Percentiles rank a stretch among this genome's conserved stretches.
Evolutionary conservation across 53 echinoderm and acorn worm species (phyloP).

Genomic region (Luidia sarsii): DNA sequence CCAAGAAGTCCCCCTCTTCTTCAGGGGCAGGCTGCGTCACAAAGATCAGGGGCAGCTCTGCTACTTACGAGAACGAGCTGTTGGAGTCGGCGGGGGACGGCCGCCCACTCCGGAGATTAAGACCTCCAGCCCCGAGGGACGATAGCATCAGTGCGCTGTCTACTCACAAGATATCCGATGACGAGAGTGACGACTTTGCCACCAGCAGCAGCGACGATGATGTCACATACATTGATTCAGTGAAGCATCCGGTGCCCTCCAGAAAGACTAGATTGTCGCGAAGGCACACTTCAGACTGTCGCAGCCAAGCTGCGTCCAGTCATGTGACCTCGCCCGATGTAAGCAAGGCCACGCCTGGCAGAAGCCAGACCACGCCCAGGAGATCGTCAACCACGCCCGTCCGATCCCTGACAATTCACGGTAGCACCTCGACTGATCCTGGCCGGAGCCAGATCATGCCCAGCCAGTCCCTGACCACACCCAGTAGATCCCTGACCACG

Average conservation of each 20-base stretch:
- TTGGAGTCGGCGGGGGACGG: too few relatives aligned
- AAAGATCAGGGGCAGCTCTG: too few relatives aligned
- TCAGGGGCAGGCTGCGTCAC: too few relatives aligned
- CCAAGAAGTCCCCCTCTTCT: too few relatives aligned
- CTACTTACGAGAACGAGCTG: too few relatives aligned
- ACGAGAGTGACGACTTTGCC: neutral
- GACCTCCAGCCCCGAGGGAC: too few relatives aligned
- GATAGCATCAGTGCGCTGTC: neutral
- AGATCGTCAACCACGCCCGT: neutral
- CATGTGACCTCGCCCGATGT: neutral
- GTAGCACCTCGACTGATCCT: too few relatives aligned
- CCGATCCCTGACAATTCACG: neutral
- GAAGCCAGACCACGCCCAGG: conserved; percentile 4
- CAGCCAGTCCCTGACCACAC: neutral
- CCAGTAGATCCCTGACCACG: neutral
- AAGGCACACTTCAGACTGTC: neutral
- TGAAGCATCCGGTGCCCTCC: conserved; percentile 4
- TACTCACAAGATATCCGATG: neutral
- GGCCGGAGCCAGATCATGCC: neutral
- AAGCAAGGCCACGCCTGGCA: conserved; percentile 1
- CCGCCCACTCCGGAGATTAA: too few relatives aligned
- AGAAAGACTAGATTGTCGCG: neutral
- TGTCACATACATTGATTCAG: conserved; percentile 44
- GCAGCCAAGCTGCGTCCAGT: neutral
- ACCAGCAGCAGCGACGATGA: conserved; percentile 14